Evolutionary conservation across 2,797 vertebrate genomes (phyloP).

Genomic region (Sebastes nivosus): DNA sequence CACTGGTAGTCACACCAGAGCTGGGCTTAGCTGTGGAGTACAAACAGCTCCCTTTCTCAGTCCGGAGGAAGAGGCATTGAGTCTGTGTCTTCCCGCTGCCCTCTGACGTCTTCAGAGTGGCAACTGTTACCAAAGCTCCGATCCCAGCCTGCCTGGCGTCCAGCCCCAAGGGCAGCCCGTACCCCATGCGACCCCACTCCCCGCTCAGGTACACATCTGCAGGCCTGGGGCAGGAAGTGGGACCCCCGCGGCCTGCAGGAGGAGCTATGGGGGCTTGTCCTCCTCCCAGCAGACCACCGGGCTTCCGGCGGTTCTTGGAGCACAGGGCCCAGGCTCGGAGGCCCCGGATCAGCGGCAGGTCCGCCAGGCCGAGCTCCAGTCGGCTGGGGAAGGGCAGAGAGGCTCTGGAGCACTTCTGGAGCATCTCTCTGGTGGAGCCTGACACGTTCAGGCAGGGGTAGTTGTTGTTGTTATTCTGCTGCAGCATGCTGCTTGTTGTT

Average conservation of each 20-base stretch:
- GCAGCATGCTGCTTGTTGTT: slow-evolving; percentile 77
- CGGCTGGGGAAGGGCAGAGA: slow-evolving; percentile 75
- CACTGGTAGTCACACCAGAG: slow-evolving; percentile 6
- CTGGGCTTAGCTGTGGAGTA: slow-evolving; percentile 72
- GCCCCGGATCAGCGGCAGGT: slow-evolving; percentile 80
- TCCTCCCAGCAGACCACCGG: slow-evolving; percentile 45
- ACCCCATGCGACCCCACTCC: slow-evolving; percentile 66
- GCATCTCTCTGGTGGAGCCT: slow-evolving; percentile 62
- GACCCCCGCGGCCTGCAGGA: slow-evolving; percentile 23
- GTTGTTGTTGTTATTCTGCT: slow-evolving; percentile 88
- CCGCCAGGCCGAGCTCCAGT: slow-evolving; percentile 77
- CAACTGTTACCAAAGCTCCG: slow-evolving; percentile 82
- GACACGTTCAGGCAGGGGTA: slow-evolving; percentile 79
- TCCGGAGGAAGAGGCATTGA: slow-evolving; percentile 81
- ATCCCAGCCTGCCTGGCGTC: slow-evolving; percentile 73
- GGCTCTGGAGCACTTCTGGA: slow-evolving; percentile 73
- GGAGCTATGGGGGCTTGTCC: slow-evolving; percentile 49
- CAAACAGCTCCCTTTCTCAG: slow-evolving; percentile 79
- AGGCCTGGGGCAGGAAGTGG: slow-evolving; percentile 51
- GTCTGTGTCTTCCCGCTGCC: slow-evolving; percentile 83
- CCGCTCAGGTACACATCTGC: slow-evolving; percentile 67
- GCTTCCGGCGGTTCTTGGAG: slow-evolving; percentile 75
- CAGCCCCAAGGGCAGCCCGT: slow-evolving; percentile 67
- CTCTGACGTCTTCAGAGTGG: slow-evolving; percentile 82
- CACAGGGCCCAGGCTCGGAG: slow-evolving; percentile 83